Evolutionary conservation across 2,888 invertebrate genomes (phyloP).

Genomic region (Junonia oenone): DNA sequence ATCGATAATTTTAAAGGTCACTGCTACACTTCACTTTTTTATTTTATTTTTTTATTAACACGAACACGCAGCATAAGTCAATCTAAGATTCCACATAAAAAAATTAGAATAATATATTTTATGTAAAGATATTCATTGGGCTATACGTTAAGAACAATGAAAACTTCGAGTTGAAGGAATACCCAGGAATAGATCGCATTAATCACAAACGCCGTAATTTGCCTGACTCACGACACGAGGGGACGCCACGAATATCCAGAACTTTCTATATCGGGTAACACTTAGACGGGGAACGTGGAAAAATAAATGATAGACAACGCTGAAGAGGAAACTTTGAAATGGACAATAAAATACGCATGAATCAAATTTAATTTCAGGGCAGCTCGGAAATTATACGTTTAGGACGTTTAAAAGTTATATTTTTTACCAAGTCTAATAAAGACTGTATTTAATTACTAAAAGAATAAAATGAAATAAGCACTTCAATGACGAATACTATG

Average conservation of each 20-base stretch:
- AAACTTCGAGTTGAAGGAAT: constrained; percentile 44
- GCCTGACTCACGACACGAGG: constrained; percentile 72
- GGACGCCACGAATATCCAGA: constrained; percentile 60
- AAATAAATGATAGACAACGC: constrained; percentile 42
- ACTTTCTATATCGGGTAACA: constrained; percentile 68
- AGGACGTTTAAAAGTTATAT: background rate
- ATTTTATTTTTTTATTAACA: too few relatives aligned
- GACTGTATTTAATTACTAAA: background rate
- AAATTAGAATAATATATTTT: background rate
- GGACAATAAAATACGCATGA: constrained; percentile 24
- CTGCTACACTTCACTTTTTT: background rate
- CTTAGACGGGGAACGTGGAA: constrained; percentile 46
- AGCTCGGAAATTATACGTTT: constrained; percentile 1
- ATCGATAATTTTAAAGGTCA: constrained; percentile 7
- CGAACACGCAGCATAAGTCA: too few relatives aligned
- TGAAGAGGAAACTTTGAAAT: constrained; percentile 23
- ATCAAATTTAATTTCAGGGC: constrained; percentile 18
- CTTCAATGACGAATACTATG: too few relatives aligned
- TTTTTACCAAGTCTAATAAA: background rate
- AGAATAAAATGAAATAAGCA: too few relatives aligned
- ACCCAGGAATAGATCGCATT: constrained; percentile 68
- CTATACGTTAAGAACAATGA: constrained; percentile 50
- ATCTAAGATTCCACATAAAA: background rate
- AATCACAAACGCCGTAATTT: constrained; percentile 73
- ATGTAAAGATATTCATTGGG: background rate